Evolutionary conservation across 2,888 invertebrate species (phyloP).

Genomic region (Hydraecia micacea): DNA sequence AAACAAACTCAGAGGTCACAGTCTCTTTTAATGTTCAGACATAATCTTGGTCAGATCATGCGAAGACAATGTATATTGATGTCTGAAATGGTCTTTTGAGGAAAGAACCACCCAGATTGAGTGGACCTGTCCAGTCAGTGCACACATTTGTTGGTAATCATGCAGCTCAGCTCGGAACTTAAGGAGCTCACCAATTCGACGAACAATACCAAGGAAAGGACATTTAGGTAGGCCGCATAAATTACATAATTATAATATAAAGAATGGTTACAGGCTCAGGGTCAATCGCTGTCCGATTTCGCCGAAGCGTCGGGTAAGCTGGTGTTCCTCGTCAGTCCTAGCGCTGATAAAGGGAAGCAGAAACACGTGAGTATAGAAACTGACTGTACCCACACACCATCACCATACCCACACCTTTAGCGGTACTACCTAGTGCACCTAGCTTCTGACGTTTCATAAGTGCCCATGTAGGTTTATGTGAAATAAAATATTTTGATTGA

Average conservation of each 20-base stretch:
- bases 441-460: too few relatives aligned
- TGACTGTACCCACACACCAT: background rate
- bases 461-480: too few relatives aligned
- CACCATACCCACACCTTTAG: background rate
- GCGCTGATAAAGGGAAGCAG: slow-evolving; percentile 61
- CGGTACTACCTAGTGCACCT: background rate
- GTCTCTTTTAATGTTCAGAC: background rate
- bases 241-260: background rate
- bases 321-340: slow-evolving; percentile 70
- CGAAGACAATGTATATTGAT: background rate
- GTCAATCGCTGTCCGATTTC: slow-evolving; percentile 68
- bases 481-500: too few relatives aligned
- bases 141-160: background rate
- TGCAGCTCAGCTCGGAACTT: background rate
- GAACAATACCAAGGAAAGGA: background rate
- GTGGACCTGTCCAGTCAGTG: background rate
- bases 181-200: background rate
- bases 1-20: background rate
- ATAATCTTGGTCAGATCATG: background rate
- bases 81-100: background rate
- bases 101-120: background rate
- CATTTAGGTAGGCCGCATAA: background rate
- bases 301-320: slow-evolving; percentile 73
- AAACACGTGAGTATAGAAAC: slow-evolving; percentile 66
- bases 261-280: slow-evolving; percentile 64